Percentiles rank a stretch among this genome's conserved stretches.
These are phyloP conservation scores for Caenorhabditis zanzibari DNA, from an alignment of 2,888 invertebrate species.

Conservation along the genomic window DNA sequence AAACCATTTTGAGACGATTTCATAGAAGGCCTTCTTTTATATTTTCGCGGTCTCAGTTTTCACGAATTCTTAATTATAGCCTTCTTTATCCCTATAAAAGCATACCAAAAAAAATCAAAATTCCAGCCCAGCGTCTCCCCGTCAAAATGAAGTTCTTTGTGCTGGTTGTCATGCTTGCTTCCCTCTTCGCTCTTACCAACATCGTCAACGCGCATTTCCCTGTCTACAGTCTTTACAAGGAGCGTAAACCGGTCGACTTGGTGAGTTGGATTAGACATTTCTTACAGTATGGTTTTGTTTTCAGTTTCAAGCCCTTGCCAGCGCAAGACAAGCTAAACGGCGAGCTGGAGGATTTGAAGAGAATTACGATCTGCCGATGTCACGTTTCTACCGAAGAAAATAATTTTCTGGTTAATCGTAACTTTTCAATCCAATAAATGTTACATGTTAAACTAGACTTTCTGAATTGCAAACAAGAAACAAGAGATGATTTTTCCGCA, in stretches of 20 bases:
- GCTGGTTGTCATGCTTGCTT: constrained; percentile 25
- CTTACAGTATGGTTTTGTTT: background rate
- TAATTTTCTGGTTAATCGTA: constrained; percentile 2
- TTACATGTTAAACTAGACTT: constrained; percentile 28
- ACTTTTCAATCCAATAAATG: constrained; percentile 15
- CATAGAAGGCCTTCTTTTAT: too few relatives aligned
- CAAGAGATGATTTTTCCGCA: too few relatives aligned
- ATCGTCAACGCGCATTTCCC: constrained; percentile 55
- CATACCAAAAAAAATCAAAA: constrained; percentile 28
- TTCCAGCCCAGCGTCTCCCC: constrained; percentile 8
- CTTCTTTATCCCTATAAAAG: constrained; percentile 13
- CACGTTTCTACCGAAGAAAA: constrained; percentile 28
- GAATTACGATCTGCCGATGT: constrained; percentile 44
- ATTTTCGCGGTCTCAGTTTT: constrained; percentile 7
- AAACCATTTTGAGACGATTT: constrained; percentile 4
- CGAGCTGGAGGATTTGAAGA: constrained; percentile 58
- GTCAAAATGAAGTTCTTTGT: constrained; percentile 39
- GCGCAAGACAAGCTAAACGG: constrained; percentile 54
- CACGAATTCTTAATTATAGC: constrained; percentile 13
- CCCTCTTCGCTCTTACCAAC: constrained; percentile 18
- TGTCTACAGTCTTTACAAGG: constrained; percentile 67
- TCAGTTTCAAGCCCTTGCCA: constrained; percentile 60
- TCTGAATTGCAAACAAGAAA: background rate
- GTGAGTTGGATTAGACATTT: constrained; percentile 21
- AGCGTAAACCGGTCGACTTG: constrained; percentile 64